phyloP scores from a whole-genome alignment of 1,140 invertebrate species.

The Panulirus ornatus region DNA sequence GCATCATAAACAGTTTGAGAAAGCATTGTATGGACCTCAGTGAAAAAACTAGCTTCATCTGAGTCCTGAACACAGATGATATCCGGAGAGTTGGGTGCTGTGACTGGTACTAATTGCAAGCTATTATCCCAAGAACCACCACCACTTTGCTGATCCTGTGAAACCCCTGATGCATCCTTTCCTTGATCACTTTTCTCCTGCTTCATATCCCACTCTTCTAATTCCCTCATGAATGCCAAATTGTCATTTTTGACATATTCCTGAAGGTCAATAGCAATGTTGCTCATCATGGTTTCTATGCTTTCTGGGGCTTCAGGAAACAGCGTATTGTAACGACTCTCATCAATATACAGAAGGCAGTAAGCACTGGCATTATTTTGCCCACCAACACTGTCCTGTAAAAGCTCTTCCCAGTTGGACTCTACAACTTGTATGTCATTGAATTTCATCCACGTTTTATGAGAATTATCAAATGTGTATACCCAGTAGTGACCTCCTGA shows the following conservation, averaged over 20 bases:
- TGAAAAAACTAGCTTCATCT: constrained; percentile 62
- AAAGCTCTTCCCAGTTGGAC: constrained; percentile 80
- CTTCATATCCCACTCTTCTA: constrained; percentile 78
- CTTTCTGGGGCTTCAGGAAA: constrained; percentile 49
- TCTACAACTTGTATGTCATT: constrained; percentile 80
- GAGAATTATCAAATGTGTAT: constrained; percentile 78
- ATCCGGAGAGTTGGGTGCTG: constrained; percentile 68
- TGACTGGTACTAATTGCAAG: constrained; percentile 42
- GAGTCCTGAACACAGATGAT: constrained; percentile 50
- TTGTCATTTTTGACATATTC: constrained; percentile 79
- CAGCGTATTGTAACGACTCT: constrained; percentile 75
- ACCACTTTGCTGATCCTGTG: constrained; percentile 9
- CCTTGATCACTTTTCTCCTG: constrained; percentile 67
- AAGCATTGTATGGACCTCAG: constrained; percentile 53
- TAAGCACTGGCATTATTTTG: constrained; percentile 81
- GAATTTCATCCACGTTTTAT: constrained; percentile 77
- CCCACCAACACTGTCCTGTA: constrained; percentile 80
- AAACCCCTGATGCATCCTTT: constrained; percentile 3
- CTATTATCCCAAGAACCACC: constrained; percentile 46
- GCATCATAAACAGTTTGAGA: constrained; percentile 39
- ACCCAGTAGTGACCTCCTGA: constrained; percentile 82
- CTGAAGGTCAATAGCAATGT: constrained; percentile 77
- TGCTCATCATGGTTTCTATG: constrained; percentile 45
- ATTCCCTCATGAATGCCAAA: constrained; percentile 77
- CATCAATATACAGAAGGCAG: constrained; percentile 80